phyloP scores from a whole-genome alignment of 2,888 invertebrate species.

The Sesamia inferens region DNA sequence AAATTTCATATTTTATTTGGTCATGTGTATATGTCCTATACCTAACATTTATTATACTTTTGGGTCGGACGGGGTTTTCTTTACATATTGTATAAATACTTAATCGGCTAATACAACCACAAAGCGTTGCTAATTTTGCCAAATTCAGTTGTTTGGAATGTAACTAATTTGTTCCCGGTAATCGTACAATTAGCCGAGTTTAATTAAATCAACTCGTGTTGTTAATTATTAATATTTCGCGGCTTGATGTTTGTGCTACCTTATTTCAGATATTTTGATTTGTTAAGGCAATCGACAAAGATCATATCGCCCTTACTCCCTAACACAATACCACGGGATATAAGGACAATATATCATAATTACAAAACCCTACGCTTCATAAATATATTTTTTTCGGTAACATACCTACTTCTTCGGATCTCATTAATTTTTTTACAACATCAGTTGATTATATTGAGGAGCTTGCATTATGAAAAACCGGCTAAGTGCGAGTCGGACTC shows the following conservation, averaged over 20 bases:
- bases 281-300: background rate
- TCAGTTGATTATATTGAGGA: too few species aligned
- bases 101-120: background rate
- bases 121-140: conserved; percentile 7
- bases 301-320: background rate
- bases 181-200: conserved; percentile 24
- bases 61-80: too few species aligned
- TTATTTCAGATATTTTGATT: background rate
- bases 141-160: conserved; percentile 12
- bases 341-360: too few species aligned
- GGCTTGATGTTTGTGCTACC: background rate
- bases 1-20: too few species aligned
- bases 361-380: too few species aligned
- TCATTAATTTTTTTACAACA: too few species aligned
- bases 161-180: conserved; percentile 27
- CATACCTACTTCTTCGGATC: background rate
- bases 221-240: conserved; percentile 16
- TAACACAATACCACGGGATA: background rate
- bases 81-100: too few species aligned
- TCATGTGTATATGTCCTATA: too few species aligned
- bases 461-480: too few species aligned
- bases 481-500: too few species aligned
- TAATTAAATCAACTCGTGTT: conserved; percentile 24
- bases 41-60: too few species aligned
- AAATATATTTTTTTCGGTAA: too few species aligned